phyloP scores from a whole-genome alignment of 92 coral and sea anemone genomes.

The Montipora capitata region DNA sequence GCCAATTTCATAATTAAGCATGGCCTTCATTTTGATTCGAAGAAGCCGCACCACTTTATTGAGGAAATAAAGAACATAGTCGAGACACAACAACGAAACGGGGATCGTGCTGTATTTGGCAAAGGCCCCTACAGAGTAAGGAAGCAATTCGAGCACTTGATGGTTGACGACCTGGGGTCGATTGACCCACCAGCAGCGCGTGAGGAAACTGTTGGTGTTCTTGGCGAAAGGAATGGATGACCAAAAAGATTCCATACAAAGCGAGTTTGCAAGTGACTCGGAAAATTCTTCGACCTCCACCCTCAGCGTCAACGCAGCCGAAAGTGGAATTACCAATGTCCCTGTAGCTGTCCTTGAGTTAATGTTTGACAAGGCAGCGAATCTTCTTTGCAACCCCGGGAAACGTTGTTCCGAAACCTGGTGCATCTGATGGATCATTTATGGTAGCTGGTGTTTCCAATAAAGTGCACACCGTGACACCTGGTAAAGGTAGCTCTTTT shows the following conservation, averaged over 20 bases:
- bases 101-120: constrained; percentile 65
- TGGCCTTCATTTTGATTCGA: constrained; percentile 37
- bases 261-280: neutral
- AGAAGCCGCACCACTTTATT: constrained; percentile 61
- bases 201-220: constrained; percentile 16
- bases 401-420: constrained; percentile 46
- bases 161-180: constrained; percentile 36
- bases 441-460: constrained; percentile 67
- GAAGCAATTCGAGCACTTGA: constrained; percentile 28
- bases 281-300: neutral
- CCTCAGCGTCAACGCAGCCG: neutral
- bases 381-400: constrained; percentile 16
- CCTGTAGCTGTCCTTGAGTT: constrained; percentile 41
- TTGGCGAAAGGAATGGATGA: constrained; percentile 35
- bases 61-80: constrained; percentile 40
- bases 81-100: constrained; percentile 57
- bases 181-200: constrained; percentile 28
- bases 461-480: constrained; percentile 58
- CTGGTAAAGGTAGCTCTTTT: constrained; percentile 62
- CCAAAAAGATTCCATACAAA: constrained; percentile 29
- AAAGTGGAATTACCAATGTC: constrained; percentile 26
- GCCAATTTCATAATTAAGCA: constrained; percentile 43
- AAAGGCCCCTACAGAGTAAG: constrained; percentile 50
- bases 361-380: constrained; percentile 41
- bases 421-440: constrained; percentile 58